Conservation (phyloP, 2,113 vertebrate genomes). For the Campylorhamphus procurvoides region DNA sequence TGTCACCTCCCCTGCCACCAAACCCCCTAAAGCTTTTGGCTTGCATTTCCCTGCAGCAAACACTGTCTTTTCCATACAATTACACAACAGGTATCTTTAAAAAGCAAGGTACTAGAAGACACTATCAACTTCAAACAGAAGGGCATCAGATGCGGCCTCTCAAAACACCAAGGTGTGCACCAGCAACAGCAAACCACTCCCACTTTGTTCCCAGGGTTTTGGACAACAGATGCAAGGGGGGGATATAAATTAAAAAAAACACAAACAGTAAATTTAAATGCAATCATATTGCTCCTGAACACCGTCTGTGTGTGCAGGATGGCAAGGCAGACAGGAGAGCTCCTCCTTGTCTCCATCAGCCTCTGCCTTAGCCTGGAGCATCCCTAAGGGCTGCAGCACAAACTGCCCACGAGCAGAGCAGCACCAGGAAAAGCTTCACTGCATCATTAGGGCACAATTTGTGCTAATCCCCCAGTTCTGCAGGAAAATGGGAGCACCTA, state of each 20-base stretch:
- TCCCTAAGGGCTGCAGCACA: constrained; percentile 22
- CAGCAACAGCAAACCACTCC: not conserved
- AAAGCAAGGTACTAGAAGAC: not conserved
- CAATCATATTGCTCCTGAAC: not conserved
- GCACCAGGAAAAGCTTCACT: constrained; percentile 32
- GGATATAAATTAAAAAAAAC: not conserved
- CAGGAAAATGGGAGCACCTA: not conserved
- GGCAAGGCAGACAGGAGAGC: not conserved
- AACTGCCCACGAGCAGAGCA: constrained; percentile 39
- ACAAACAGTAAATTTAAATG: not conserved
- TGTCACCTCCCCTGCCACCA: not conserved
- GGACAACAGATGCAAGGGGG: not conserved
- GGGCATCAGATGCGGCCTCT: not conserved
- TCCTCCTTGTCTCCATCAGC: not conserved
- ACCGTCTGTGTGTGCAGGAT: not conserved
- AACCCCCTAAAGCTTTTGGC: not conserved
- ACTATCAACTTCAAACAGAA: not conserved
- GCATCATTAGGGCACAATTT: constrained; percentile 62
- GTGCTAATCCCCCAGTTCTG: constrained; percentile 21
- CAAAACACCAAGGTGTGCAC: not conserved
- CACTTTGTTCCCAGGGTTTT: not conserved
- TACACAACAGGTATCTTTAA: not conserved
- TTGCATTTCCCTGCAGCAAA: not conserved
- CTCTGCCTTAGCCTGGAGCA: constrained; percentile 40
- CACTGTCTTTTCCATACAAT: not conserved